These are phyloP conservation scores for Strigamia crassipes DNA, from an alignment of 2,888 invertebrate species.

Conservation along the genomic window DNA sequence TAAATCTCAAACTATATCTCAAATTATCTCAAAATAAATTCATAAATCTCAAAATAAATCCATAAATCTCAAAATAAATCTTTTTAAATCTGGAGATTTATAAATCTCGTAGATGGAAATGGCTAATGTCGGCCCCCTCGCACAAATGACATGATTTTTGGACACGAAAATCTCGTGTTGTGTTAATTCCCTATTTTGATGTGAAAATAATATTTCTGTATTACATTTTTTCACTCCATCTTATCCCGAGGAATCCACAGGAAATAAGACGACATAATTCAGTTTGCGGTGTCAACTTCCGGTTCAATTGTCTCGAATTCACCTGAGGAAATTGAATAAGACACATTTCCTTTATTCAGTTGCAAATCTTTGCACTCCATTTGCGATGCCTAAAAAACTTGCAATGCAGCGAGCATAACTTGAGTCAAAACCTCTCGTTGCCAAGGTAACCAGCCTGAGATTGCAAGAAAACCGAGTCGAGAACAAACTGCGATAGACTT, in stretches of 20 bases:
- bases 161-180: too few species aligned
- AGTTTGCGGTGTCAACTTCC: not conserved
- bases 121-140: too few species aligned
- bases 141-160: too few species aligned
- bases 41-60: too few species aligned
- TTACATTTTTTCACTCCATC: not conserved
- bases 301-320: constrained; percentile 15
- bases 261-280: constrained; percentile 15
- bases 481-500: not conserved
- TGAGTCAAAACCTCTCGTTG: not conserved
- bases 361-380: not conserved
- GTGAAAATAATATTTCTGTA: too few species aligned
- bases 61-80: too few species aligned
- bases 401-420: not conserved
- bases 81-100: too few species aligned
- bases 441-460: not conserved
- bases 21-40: too few species aligned
- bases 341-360: not conserved
- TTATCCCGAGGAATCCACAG: not conserved
- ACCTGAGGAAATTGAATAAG: constrained; percentile 23
- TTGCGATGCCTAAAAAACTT: too few species aligned
- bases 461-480: not conserved
- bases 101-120: too few species aligned
- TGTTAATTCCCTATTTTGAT: too few species aligned
- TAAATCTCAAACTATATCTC: too few species aligned